phyloP scores from a whole-genome alignment of 2,797 vertebrate species.

The Lycodopsis pacificus region DNA sequence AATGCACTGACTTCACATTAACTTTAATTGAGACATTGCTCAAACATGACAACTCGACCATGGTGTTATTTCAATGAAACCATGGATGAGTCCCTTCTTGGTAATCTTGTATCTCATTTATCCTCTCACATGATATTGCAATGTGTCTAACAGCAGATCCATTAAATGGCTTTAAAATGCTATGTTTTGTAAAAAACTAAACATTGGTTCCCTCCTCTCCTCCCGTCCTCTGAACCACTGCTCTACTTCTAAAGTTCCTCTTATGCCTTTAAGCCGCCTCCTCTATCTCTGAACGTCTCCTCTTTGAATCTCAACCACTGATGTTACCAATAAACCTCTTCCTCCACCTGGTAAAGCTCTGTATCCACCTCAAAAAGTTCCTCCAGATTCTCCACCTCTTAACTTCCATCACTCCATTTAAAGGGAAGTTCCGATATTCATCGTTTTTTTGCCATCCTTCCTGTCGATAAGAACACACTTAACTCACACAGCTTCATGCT shows the following conservation, averaged over 20 bases:
- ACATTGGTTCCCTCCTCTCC: background rate
- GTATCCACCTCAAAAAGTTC: background rate
- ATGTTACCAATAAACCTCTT: background rate
- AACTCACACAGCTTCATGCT: background rate
- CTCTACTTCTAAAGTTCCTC: background rate
- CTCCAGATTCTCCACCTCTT: background rate
- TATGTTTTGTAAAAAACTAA: background rate
- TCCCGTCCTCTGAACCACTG: background rate
- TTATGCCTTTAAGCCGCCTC: slow-evolving; percentile 8
- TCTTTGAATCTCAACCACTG: slow-evolving; percentile 1
- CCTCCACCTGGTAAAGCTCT: background rate
- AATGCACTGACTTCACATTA: too few species aligned
- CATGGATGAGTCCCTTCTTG: background rate
- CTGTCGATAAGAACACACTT: background rate
- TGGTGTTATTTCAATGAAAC: too few species aligned
- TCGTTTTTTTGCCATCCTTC: background rate
- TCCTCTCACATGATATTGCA: background rate
- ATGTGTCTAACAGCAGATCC: background rate
- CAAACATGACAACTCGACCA: too few species aligned
- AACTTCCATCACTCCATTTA: slow-evolving; percentile 2
- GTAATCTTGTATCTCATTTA: background rate
- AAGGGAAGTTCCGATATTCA: background rate
- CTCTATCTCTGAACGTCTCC: background rate
- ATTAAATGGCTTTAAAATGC: background rate
- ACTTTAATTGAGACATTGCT: too few species aligned